phyloP scores from a whole-genome alignment of 2,797 vertebrate species.

The Coregonus ussuriensis region DNA sequence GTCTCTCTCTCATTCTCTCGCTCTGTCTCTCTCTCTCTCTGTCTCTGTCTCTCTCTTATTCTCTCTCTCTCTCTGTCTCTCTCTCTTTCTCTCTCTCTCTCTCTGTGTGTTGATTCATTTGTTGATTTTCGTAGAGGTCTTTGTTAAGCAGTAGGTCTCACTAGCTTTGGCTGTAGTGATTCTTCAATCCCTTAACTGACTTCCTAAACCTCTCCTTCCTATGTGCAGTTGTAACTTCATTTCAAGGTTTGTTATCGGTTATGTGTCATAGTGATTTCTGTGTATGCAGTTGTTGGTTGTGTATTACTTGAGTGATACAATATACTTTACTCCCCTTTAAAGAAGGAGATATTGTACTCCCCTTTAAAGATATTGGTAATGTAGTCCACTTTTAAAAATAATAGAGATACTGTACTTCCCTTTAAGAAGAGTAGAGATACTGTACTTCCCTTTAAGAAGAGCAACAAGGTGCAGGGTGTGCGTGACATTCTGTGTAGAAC shows the following conservation, averaged over 20 bases:
- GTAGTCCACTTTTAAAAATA: conserved; percentile 57
- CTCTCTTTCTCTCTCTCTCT: conserved; percentile 31
- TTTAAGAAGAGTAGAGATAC: no score
- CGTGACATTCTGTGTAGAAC: conserved; percentile 42
- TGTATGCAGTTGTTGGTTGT: neutral
- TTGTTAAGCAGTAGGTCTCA: conserved; percentile 67
- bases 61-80: neutral
- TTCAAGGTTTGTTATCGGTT: neutral
- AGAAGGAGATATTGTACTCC: conserved; percentile 40
- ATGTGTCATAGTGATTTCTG: neutral
- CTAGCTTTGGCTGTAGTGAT: conserved; percentile 72
- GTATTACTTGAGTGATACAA: neutral
- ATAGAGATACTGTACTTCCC: conserved; percentile 6
- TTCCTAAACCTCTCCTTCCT: conserved; percentile 68
- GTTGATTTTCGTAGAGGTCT: conserved; percentile 81
- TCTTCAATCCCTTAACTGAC: conserved; percentile 60
- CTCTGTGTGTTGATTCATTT: conserved; percentile 68
- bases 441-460: no score
- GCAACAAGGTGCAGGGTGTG: conserved; percentile 60
- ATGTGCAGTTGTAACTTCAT: neutral
- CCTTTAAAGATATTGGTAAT: conserved; percentile 49
- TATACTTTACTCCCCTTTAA: conserved; percentile 34
- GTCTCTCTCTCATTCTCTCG: conserved; percentile 23
- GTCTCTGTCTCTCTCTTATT: neutral
- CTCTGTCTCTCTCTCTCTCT: neutral